Evolutionary conservation across 1,140 invertebrate species (phyloP).

Genomic region (Leptoteleia sp.): DNA sequence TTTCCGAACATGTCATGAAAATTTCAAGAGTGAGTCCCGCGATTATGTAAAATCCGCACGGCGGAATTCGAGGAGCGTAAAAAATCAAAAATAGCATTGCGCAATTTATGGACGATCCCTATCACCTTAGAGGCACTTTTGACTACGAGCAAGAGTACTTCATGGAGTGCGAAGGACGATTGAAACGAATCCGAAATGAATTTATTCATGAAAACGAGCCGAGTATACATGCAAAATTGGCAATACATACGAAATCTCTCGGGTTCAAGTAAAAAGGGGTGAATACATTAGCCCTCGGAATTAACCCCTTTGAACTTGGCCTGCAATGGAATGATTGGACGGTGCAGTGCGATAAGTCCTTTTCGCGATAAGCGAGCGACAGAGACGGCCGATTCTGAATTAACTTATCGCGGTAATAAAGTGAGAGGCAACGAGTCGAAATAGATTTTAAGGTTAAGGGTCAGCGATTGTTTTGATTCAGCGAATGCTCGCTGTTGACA

Average conservation of each 20-base stretch:
- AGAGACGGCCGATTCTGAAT: conserved; percentile 42
- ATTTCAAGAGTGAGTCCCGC: too few relatives aligned
- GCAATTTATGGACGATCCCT: too few relatives aligned
- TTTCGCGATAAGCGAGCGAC: conserved; percentile 36
- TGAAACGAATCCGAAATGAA: too few relatives aligned
- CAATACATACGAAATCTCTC: conserved; percentile 81
- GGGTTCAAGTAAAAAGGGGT: conserved; percentile 81
- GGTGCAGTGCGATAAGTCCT: conserved; percentile 65
- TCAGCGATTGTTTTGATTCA: conserved; percentile 26
- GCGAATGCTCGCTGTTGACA: conserved; percentile 1
- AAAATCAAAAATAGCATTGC: too few relatives aligned
- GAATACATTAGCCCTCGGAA: conserved; percentile 80
- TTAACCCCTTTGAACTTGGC: conserved; percentile 81
- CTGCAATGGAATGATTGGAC: conserved; percentile 77
- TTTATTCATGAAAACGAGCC: too few relatives aligned
- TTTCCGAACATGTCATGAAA: too few relatives aligned
- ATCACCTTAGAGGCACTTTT: too few relatives aligned
- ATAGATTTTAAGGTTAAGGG: conserved; percentile 38
- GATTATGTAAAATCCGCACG: too few relatives aligned
- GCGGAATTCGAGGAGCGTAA: too few relatives aligned
- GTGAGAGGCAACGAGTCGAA: conserved; percentile 10
- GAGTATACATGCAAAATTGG: too few relatives aligned
- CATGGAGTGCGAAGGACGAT: too few relatives aligned
- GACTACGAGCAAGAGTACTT: too few relatives aligned
- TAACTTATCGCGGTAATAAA: conserved; percentile 43